phyloP scores from a whole-genome alignment of 2,113 vertebrate species.

The Chunga burmeisteri region DNA sequence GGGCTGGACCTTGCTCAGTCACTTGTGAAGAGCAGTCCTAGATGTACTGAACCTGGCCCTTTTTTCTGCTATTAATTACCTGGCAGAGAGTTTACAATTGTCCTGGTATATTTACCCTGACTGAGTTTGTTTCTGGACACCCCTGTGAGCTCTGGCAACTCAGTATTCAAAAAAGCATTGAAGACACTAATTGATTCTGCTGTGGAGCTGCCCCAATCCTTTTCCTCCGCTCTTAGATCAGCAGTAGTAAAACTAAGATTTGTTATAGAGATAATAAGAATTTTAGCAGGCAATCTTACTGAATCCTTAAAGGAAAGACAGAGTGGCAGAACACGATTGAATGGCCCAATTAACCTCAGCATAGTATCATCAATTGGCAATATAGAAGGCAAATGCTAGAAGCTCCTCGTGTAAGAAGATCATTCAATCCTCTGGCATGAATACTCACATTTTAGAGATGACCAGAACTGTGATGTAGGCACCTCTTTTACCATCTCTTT shows the following conservation, averaged over 20 bases:
- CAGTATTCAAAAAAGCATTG: background rate
- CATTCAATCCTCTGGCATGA: background rate
- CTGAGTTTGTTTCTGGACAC: background rate
- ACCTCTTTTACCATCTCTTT: background rate
- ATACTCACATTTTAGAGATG: background rate
- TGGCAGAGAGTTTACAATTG: background rate
- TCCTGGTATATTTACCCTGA: background rate
- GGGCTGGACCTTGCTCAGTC: background rate
- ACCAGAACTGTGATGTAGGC: background rate
- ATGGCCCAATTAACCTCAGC: constrained; percentile 19
- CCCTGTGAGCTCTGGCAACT: background rate
- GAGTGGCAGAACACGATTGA: background rate
- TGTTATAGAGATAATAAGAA: constrained; percentile 13
- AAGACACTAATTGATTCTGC: background rate
- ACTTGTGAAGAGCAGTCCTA: background rate
- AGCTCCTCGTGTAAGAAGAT: background rate
- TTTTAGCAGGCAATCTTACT: constrained; percentile 19
- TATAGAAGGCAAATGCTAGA: constrained; percentile 3
- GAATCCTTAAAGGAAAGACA: constrained; percentile 12
- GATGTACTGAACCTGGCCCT: background rate
- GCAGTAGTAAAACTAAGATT: background rate
- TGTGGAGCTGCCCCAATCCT: background rate
- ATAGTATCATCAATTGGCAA: background rate
- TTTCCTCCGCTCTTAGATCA: background rate
- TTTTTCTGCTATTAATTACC: background rate